Base-by-base conservation (phyloP, 30 jellyfish, hydroid and myxozoan genomes). In the Hydractinia symbiolongicarpus region DNA sequence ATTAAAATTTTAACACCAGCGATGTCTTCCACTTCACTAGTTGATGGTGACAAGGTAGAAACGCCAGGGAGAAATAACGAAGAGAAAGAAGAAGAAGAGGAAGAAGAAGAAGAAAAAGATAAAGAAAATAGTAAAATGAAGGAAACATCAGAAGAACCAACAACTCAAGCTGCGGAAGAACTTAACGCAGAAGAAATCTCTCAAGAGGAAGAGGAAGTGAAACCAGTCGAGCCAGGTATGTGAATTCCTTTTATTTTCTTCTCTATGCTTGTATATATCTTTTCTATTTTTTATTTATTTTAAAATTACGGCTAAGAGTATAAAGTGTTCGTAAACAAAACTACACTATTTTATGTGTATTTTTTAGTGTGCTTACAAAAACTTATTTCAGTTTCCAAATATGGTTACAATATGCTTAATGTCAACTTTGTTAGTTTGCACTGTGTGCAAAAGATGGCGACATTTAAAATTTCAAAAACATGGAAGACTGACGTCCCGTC, bases 31-130 rank as follows among this genome's bases (percentile, higher is more conserved):
- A 30, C 44, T 30, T 30, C 44, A 30, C 44, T 30, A 30, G 44
- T 30, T 30, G 95, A 86, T 7, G 80, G 55, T 11, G 90, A 55
- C 44, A 77, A 64, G 16, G 84, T 8, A 54, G 96, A 75, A 16
- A 82, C 55, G 50, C 17, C 66, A 14, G 83, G 17, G 54, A 61
- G 44, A 20, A 50, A 69, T 9, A 75, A 20, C 53, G 84, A 61
- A 7, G 88, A 19, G 16, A 49, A 60, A 4, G 83, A 75, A 55
- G 86, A 79, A 19, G 83, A 21, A 54, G 91, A 73, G 54, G 55
- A 76, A 50, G 52, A 54, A 17, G 19, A 15, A 9, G 76, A 76
- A 8, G 76, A 19, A n/a, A 54, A 54, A 8, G 61, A 72, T 44
- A 62, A 53, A 20, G 50, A 40, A n/a, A 71, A 73, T 50, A 55